A percentile compares a stretch with the other conserved stretches of the same genome.
Conservation (phyloP, 1,140 invertebrate genomes). For the Drosophila kurseongensis region DNA sequence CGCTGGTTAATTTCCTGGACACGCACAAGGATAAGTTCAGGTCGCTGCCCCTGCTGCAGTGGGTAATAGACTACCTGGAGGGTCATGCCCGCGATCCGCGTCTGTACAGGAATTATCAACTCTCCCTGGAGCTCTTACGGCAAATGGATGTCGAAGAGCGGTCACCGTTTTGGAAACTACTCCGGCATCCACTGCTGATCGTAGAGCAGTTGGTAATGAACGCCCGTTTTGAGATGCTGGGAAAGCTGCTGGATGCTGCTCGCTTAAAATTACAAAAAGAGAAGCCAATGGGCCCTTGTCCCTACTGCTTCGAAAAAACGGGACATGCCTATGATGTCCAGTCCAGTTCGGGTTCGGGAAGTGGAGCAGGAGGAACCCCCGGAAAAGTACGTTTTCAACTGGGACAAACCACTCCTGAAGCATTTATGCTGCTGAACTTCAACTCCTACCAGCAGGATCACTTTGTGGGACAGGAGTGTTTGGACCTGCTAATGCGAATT, state of each 20-base stretch:
- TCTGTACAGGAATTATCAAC: conserved; percentile 87
- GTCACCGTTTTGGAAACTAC: conserved; percentile 87
- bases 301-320: conserved; percentile 74
- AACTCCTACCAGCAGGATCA: conserved; percentile 81
- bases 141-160: conserved; percentile 86
- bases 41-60: conserved; percentile 87
- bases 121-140: conserved; percentile 69
- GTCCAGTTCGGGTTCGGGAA: background rate
- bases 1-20: conserved; percentile 87
- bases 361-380: conserved; percentile 7
- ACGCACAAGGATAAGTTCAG: conserved; percentile 87
- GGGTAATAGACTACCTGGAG: conserved; percentile 87
- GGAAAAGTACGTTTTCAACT: conserved; percentile 68
- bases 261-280: conserved; percentile 49
- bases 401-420: conserved; percentile 65
- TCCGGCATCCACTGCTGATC: conserved; percentile 89
- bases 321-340: conserved; percentile 66
- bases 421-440: conserved; percentile 76
- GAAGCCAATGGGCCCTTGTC: conserved; percentile 65
- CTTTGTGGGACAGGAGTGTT: conserved; percentile 85
- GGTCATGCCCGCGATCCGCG: conserved; percentile 86
- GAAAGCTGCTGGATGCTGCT: conserved; percentile 85
- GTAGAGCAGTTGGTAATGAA: conserved; percentile 92
- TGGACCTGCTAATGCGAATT: conserved; percentile 88
- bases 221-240: conserved; percentile 88